These are phyloP conservation scores for Proisotoma minuta DNA, from an alignment of 2,888 invertebrate genomes.

Conservation along the genomic window DNA sequence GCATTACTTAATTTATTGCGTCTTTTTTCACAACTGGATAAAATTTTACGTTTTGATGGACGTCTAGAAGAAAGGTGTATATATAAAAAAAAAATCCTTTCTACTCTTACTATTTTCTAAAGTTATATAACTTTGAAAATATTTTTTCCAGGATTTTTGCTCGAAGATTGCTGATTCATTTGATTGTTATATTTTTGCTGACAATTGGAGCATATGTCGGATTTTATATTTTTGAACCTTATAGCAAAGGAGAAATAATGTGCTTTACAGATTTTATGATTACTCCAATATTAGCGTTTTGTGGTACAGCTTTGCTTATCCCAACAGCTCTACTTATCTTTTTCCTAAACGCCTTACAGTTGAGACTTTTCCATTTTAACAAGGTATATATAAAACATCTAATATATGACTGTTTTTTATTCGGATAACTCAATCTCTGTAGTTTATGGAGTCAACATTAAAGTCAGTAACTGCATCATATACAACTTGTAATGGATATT, in stretches of 20 bases:
- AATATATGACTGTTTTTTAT: no score
- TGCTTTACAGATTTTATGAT: slow-evolving; percentile 23
- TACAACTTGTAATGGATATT: slow-evolving; percentile 26
- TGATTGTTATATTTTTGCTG: slow-evolving; percentile 11
- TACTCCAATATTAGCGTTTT: not conserved
- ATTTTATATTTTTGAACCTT: slow-evolving; percentile 26
- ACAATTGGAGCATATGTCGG: slow-evolving; percentile 16
- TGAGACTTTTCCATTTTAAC: slow-evolving; percentile 40
- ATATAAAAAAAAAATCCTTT: no score
- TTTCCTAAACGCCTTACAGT: slow-evolving; percentile 34
- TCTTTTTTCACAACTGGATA: slow-evolving; percentile 36
- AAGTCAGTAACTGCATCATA: slow-evolving; percentile 31
- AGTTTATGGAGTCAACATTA: slow-evolving; percentile 19
- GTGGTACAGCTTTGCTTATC: slow-evolving; percentile 18
- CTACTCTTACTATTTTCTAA: not conserved
- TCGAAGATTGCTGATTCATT: slow-evolving; percentile 8
- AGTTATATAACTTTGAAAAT: not conserved
- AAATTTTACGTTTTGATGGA: slow-evolving; percentile 40
- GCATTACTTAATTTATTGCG: slow-evolving; percentile 30
- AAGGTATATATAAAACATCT: slow-evolving; percentile 19
- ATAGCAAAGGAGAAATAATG: not conserved
- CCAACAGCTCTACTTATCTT: slow-evolving; percentile 38
- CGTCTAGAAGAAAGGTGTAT: slow-evolving; percentile 19
- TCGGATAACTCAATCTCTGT: no score
- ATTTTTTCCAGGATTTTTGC: slow-evolving; percentile 18